Evolutionary conservation across 2,113 vertebrate genomes (phyloP).

Genomic region (Lanius collurio): DNA sequence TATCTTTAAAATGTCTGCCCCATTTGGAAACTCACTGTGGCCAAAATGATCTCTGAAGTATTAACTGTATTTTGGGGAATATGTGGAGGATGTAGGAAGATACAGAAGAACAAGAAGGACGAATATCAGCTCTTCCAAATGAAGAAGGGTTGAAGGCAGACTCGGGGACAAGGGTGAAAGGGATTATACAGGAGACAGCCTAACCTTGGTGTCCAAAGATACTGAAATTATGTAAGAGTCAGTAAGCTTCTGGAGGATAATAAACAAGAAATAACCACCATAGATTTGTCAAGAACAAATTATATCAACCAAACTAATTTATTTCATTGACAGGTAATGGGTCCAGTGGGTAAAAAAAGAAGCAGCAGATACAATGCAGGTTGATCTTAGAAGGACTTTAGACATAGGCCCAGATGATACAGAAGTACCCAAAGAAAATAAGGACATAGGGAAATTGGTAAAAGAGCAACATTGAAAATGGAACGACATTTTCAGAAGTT

Average conservation of each 20-base stretch:
- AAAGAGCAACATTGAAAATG: not conserved
- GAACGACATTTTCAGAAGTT: not conserved
- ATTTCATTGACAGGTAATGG: not conserved
- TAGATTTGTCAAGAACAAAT: not conserved
- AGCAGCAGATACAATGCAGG: not conserved
- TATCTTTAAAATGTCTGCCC: not conserved
- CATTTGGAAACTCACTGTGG: not conserved
- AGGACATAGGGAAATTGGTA: not conserved
- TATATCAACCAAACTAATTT: not conserved
- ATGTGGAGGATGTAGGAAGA: not conserved
- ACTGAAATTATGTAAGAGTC: not conserved
- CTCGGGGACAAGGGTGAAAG: not conserved
- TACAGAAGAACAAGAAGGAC: not conserved
- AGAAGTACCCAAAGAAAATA: not conserved
- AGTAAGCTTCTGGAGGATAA: not conserved
- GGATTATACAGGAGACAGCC: not conserved
- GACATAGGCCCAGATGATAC: not conserved
- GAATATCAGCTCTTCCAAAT: not conserved
- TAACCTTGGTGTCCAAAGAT: not conserved
- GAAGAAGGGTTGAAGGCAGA: not conserved
- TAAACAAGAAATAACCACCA: not conserved
- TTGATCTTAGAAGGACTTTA: not conserved
- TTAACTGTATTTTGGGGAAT: not conserved
- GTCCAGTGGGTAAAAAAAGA: not conserved
- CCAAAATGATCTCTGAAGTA: not conserved